These are phyloP conservation scores for Phyllotis vaccarum DNA, from an alignment of 2,797 vertebrate genomes.

Conservation along the genomic window DNA sequence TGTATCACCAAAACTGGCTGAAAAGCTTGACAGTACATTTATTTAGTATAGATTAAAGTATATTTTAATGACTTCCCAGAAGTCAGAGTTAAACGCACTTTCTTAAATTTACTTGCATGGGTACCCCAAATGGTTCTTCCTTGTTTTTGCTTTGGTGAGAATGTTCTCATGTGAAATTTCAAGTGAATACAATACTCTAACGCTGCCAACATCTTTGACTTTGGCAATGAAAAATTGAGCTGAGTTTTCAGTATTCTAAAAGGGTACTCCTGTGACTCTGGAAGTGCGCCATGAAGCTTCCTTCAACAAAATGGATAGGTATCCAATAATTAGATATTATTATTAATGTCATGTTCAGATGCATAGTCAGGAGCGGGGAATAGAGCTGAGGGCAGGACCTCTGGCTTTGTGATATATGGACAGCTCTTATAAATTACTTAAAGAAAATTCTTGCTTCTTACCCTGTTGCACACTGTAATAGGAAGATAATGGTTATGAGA, in stretches of 20 bases:
- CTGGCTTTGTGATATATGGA: slow-evolving; percentile 75
- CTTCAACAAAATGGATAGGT: slow-evolving; percentile 69
- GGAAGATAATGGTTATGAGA: slow-evolving; percentile 34
- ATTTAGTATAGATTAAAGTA: slow-evolving; percentile 32
- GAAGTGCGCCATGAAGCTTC: slow-evolving; percentile 52
- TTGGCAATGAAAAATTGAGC: slow-evolving; percentile 43
- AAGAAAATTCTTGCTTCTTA: slow-evolving; percentile 64
- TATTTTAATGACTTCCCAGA: slow-evolving; percentile 18
- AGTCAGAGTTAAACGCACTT: background rate
- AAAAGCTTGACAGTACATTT: slow-evolving; percentile 52
- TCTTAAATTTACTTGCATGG: slow-evolving; percentile 9
- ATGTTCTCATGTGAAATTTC: background rate
- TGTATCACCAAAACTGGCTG: background rate
- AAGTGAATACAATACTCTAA: background rate
- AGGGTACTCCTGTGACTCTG: slow-evolving; percentile 1
- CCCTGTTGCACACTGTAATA: slow-evolving; percentile 29
- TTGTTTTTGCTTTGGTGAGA: slow-evolving; percentile 20
- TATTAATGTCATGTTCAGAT: slow-evolving; percentile 77
- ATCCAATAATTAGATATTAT: slow-evolving; percentile 81
- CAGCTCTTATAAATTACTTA: slow-evolving; percentile 80
- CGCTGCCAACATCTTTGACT: background rate
- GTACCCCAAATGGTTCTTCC: background rate
- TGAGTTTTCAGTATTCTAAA: slow-evolving; percentile 11
- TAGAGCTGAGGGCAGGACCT: slow-evolving; percentile 26
- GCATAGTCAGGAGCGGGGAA: slow-evolving; percentile 36